phyloP scores from a whole-genome alignment of 2,797 vertebrate genomes.

The Valencia hispanica region DNA sequence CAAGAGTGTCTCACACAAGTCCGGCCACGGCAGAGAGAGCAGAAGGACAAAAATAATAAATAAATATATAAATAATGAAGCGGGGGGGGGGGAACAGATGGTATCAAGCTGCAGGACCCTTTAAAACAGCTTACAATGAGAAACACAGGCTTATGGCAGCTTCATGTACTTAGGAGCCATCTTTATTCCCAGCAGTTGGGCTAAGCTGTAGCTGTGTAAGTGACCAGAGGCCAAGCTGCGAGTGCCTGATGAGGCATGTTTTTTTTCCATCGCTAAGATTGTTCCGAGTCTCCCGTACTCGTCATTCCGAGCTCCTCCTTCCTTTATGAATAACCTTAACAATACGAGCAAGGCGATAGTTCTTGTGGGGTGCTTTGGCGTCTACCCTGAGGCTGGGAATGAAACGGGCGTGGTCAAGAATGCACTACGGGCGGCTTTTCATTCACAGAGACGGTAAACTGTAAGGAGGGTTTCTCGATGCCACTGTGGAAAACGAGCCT shows the following conservation, averaged over 20 bases:
- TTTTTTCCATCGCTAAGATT: conserved; percentile 42
- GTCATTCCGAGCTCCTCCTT: neutral
- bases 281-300: conserved; percentile 27
- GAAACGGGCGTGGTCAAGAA: neutral
- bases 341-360: neutral
- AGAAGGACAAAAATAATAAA: conserved; percentile 48
- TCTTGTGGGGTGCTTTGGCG: neutral
- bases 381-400: neutral
- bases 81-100: conserved; percentile 71
- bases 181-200: conserved; percentile 68
- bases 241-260: conserved; percentile 59
- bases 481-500: conserved; percentile 23
- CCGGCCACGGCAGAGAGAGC: conserved; percentile 37
- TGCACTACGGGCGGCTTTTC: neutral
- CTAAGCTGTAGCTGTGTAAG: conserved; percentile 65
- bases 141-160: conserved; percentile 78
- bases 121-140: conserved; percentile 80
- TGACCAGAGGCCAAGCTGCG: conserved; percentile 49
- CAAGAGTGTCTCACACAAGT: conserved; percentile 44
- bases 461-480: conserved; percentile 14
- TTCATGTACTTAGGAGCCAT: conserved; percentile 75
- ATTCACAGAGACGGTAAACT: conserved; percentile 11
- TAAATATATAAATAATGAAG: conserved; percentile 74
- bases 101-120: conserved; percentile 65
- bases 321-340: neutral